phyloP scores from a whole-genome alignment of 2,888 invertebrate genomes.

The Philereme vetulata region DNA sequence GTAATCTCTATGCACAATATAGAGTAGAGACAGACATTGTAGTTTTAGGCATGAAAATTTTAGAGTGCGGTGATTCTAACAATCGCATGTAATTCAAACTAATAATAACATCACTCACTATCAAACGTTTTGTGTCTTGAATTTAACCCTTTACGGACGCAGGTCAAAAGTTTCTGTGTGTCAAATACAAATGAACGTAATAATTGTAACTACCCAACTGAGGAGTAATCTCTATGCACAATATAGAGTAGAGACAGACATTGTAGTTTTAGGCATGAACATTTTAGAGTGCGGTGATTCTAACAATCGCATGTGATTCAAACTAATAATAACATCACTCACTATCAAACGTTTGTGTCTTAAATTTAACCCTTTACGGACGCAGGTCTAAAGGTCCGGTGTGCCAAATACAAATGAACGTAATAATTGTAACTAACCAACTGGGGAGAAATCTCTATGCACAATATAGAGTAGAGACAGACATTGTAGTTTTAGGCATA shows the following conservation, averaged over 20 bases:
- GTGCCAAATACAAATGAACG: conserved; percentile 82
- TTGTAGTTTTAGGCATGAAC: too few relatives aligned
- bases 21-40: conserved; percentile 40
- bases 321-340: too few relatives aligned
- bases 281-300: too few relatives aligned
- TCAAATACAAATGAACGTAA: conserved; percentile 82
- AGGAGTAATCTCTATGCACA: conserved; percentile 45
- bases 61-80: too few relatives aligned
- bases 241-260: conserved; percentile 44
- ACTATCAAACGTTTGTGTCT: too few relatives aligned
- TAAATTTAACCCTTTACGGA: too few relatives aligned
- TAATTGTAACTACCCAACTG: conserved; percentile 74
- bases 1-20: conserved; percentile 44
- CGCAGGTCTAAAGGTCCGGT: conserved; percentile 63
- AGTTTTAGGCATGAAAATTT: too few relatives aligned
- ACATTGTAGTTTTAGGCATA: background rate
- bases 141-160: too few relatives aligned
- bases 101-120: too few relatives aligned
- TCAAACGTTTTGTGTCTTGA: too few relatives aligned
- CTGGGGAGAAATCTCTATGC: conserved; percentile 46
- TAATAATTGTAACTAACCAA: conserved; percentile 76
- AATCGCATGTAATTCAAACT: too few relatives aligned
- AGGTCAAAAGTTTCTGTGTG: conserved; percentile 61
- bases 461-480: conserved; percentile 47
- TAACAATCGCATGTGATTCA: too few relatives aligned